Evolutionary conservation across 2,888 invertebrate genomes (phyloP), one percentile per base, ranked within the genome.

Genomic region (Polyommatus icarus): DNA sequence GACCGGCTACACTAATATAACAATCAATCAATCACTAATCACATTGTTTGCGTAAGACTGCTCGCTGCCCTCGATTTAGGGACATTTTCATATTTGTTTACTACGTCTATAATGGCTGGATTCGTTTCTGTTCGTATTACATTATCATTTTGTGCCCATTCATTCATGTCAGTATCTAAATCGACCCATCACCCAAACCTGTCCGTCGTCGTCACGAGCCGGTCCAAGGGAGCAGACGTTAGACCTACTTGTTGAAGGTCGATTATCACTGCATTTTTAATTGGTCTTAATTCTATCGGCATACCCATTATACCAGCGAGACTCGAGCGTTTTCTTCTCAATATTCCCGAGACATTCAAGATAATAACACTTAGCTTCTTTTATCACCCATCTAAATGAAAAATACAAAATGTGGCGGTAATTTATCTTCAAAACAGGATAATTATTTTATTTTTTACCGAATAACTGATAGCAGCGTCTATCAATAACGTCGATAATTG

Each of bases 21-120:
- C 83, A 85, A 89, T 87, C 88, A 89, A 91, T 92, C 91, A 92
- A 91, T 90, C 90, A 91, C 87, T 87, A 87, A 87, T 87, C 88
- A 86, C 86, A 84, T 82, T 88, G 85, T 87, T 91, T 90, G 88
- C 89, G 89, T 87, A 88, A 89, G 46, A 46, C 20, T 1, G 72
- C n/a, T 40, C 40, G 10, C 29, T 75, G 77, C 50, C 77, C 76
- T 76, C 76, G 78, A 75, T 57, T 78, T 77, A 46, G 75, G 73
- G 73, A 50, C 46, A 75, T 75, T 73, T 75, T 75, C 75, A 54
- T 75, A 50, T 75, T 50, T 54, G 75, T 54, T 75, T 29, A 24
- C 29, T 50, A 24, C 50, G 15, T 18, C 73, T 73, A 20, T n/a
- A 40, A 40, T 20, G 40, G 24, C 72, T 67, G 29, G 29, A 32